phyloP scores from a whole-genome alignment of 2,888 invertebrate genomes.

The Hybos culiciformis region DNA sequence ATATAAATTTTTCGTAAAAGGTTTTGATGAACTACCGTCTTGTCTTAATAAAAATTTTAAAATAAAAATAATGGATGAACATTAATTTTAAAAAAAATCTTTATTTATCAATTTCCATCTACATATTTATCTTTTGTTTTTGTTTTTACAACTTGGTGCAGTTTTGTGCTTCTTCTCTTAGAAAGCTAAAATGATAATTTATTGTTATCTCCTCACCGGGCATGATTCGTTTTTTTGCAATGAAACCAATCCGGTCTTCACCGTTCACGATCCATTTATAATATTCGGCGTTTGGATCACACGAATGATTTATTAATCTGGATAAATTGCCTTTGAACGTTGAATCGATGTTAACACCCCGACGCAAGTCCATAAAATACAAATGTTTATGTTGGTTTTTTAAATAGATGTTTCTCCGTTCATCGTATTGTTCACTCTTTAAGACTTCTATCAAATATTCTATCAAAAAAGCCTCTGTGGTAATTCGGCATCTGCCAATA shows the following conservation, averaged over 20 bases:
- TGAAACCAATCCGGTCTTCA: conserved; percentile 91
- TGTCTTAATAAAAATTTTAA: too few relatives aligned
- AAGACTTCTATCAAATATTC: conserved; percentile 98
- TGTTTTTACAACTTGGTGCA: too few relatives aligned
- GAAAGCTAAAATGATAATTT: conserved; percentile 95
- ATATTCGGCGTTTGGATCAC: conserved; percentile 96
- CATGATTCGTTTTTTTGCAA: conserved; percentile 68
- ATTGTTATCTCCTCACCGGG: conserved; percentile 95
- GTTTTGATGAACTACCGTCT: too few relatives aligned
- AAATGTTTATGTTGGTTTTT: conserved; percentile 83
- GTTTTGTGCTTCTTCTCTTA: conserved; percentile 91
- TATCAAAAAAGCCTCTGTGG: conserved; percentile 77
- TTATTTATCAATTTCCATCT: too few relatives aligned
- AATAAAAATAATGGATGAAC: too few relatives aligned
- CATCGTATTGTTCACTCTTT: conserved; percentile 77
- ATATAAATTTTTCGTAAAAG: too few relatives aligned
- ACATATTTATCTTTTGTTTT: too few relatives aligned
- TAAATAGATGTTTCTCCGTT: conserved; percentile 76
- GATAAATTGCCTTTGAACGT: conserved; percentile 92
- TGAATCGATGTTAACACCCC: conserved; percentile 91
- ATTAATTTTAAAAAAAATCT: too few relatives aligned
- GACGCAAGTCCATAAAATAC: conserved; percentile 94
- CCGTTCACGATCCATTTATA: conserved; percentile 96
- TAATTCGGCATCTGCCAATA: conserved; percentile 41
- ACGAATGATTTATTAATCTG: conserved; percentile 96